These are phyloP conservation scores for Gymnobelideus leadbeateri DNA, from an alignment of 2,113 vertebrate genomes.

Conservation along the genomic window DNA sequence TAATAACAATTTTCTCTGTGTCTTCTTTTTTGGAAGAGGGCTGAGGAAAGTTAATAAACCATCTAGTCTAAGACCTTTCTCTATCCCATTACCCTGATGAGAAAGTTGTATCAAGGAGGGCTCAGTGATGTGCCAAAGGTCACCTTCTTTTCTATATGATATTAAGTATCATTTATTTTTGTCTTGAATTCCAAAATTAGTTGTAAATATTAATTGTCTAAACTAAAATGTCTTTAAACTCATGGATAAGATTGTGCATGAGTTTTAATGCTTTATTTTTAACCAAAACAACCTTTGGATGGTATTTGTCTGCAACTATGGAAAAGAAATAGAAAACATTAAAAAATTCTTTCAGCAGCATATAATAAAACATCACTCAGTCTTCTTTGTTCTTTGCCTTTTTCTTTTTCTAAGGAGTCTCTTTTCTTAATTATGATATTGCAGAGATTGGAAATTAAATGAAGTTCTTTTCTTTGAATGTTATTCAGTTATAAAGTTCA, in stretches of 20 bases:
- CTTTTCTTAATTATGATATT: not conserved
- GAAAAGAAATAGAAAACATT: not conserved
- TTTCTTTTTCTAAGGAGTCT: not conserved
- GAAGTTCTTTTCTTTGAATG: not conserved
- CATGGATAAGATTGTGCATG: not conserved
- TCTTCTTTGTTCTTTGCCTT: not conserved
- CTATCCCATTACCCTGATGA: not conserved
- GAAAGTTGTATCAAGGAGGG: not conserved
- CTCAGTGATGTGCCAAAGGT: not conserved
- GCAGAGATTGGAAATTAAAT: slow-evolving; percentile 1
- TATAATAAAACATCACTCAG: not conserved
- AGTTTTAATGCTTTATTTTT: not conserved
- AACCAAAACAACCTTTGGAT: not conserved
- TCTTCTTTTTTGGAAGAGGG: slow-evolving; percentile 1
- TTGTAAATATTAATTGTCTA: not conserved
- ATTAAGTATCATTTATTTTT: not conserved
- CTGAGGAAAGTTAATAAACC: slow-evolving; percentile 1
- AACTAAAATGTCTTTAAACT: not conserved
- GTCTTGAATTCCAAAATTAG: not conserved
- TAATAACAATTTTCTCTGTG: not conserved
- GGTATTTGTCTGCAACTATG: not conserved
- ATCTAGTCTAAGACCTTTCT: not conserved
- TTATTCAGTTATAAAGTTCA: slow-evolving; percentile 4
- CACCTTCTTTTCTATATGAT: not conserved
- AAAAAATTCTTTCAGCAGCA: not conserved